Base-by-base conservation (phyloP, 2,888 invertebrate species). In the Osmoderma eremita region DNA sequence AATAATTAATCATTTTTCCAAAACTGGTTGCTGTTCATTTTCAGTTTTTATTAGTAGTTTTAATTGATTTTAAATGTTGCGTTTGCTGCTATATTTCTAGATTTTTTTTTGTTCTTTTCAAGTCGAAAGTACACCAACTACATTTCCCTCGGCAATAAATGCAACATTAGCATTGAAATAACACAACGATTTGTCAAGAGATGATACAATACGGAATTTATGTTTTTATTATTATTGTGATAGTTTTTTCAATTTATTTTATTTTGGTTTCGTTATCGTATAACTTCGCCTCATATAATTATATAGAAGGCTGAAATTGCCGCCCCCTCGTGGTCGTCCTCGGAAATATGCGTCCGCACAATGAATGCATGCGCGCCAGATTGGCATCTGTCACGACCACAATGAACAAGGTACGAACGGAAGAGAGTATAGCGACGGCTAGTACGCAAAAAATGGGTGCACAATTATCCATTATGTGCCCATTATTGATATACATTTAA, bases 331-430 rank as follows among this genome's bases (percentile, higher is more conserved):
- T 38, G 38, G 62, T 41, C 48, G 41, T 58, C 65, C 51, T 42
- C 15, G 67, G 63, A 63, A 63, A 71, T 68, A 71, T 69, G 70
- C 69, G 50, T 56, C 63, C 53, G 64, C 75, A 74, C 58, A 61
- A 61, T 61, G 58, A 76, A 75, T 75, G 73, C 74, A 67, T 68
- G 69, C 63, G 51, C 58, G 66, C 49, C 50, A 75, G 76, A 77
- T 76, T 77, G 76, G 76, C 76, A 77, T 78, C 75, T 78, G 77
- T 76, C 76, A 75, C 70, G 70, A 72, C 72, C 65, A 75, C 75
- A 75, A 75, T 73, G 67, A 74, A 56, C 67, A 53, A 66, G 65
- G 64, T 63, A 64, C 63, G 53, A 67, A 67, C 58, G 58, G 58
- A 61, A 61, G 58, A n/a, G n/a, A 69, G 58, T 30, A 18, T 45